Percentiles rank a stretch among this genome's conserved stretches.
Conservation (phyloP, 2,888 invertebrate species). For the Polyommatus iphigenia region DNA sequence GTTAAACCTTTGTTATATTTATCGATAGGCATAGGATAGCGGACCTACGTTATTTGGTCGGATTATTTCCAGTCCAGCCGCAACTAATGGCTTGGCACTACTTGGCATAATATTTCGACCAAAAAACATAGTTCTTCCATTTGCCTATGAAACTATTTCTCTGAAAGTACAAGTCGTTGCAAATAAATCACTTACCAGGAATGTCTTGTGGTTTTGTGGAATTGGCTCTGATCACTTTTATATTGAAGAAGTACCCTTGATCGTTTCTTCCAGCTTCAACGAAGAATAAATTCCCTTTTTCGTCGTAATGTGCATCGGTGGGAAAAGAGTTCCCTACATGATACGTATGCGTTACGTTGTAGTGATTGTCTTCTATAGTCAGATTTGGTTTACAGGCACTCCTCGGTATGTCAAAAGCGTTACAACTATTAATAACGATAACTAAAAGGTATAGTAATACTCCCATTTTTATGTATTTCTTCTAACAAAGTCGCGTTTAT, state of each 20-base stretch:
- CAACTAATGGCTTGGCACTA: too few relatives aligned
- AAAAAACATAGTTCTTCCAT: too few relatives aligned
- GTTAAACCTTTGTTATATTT: not conserved
- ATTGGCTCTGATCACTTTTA: conserved; percentile 54
- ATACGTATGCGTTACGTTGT: conserved; percentile 54
- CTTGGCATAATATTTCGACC: too few relatives aligned
- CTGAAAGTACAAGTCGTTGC: not conserved
- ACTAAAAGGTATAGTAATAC: conserved; percentile 47
- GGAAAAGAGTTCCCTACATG: conserved; percentile 55
- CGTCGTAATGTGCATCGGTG: conserved; percentile 63
- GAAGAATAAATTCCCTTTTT: conserved; percentile 63
- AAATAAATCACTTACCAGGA: conserved; percentile 50
- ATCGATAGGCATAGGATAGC: too few relatives aligned
- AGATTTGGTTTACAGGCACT: conserved; percentile 53
- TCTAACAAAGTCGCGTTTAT: not conserved
- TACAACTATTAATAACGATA: conserved; percentile 40
- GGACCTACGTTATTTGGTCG: too few relatives aligned
- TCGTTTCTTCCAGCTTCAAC: conserved; percentile 54
- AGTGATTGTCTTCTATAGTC: conserved; percentile 57
- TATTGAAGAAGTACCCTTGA: conserved; percentile 57
- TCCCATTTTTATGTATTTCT: conserved; percentile 42
- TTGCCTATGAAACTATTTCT: too few relatives aligned
- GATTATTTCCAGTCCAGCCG: too few relatives aligned
- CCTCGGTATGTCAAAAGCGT: conserved; percentile 59
- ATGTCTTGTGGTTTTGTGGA: conserved; percentile 51